These are phyloP conservation scores for Phragmatobia fuliginosa DNA, from an alignment of 2,888 invertebrate species.

Conservation along the genomic window DNA sequence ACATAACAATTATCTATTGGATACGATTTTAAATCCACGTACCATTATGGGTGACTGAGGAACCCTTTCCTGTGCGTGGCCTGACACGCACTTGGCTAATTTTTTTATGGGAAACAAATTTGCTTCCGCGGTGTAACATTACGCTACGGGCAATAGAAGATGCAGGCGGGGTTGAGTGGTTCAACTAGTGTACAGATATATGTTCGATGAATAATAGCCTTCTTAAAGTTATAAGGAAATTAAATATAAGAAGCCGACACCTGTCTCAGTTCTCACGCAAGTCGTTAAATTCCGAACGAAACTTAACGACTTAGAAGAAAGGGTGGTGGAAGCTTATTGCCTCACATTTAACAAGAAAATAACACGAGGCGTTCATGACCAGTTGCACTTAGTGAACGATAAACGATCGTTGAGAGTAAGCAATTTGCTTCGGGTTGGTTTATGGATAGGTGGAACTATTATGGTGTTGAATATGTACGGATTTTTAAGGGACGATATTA, in stretches of 20 bases:
- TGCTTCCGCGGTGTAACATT: too few relatives aligned
- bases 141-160: too few relatives aligned
- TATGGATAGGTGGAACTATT: constrained; percentile 3
- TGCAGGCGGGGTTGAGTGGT: too few relatives aligned
- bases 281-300: constrained; percentile 12
- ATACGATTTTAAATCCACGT: too few relatives aligned
- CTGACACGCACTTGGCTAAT: too few relatives aligned
- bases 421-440: constrained; percentile 11
- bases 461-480: background rate
- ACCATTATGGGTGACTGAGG: too few relatives aligned
- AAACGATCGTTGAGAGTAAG: constrained; percentile 9
- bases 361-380: constrained; percentile 13
- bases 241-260: constrained; percentile 11
- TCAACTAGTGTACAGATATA: background rate
- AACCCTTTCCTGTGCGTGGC: too few relatives aligned
- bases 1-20: too few relatives aligned
- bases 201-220: background rate
- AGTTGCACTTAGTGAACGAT: constrained; percentile 16
- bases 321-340: constrained; percentile 13
- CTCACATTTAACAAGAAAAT: constrained; percentile 16
- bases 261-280: constrained; percentile 9
- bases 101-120: too few relatives aligned
- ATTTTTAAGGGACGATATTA: background rate
- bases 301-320: constrained; percentile 18
- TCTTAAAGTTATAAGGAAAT: background rate